Base-by-base conservation (phyloP, 2,888 invertebrate genomes). In the Agrotis puta region DNA sequence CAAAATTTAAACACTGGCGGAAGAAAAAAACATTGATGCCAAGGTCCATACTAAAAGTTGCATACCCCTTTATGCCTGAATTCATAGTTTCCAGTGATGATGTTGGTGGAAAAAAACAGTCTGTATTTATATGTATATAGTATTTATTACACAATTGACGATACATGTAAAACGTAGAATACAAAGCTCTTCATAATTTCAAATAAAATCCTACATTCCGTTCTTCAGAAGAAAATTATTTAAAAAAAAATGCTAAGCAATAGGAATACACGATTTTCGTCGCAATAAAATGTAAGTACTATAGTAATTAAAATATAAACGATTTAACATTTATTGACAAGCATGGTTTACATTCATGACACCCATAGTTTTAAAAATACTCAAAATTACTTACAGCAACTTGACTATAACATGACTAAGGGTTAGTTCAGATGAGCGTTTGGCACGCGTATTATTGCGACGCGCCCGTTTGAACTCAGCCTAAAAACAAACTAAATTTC, bases 91-190 rank as follows among this genome's bases (percentile, higher is more conserved):
- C 6, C 33, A 7, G 20, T 18, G 22, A 22, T 43, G 13, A 61
- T 0, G 16, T 13, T 47, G 14, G 2, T 18, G n/a, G 20, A n/a
- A 75, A 64, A n/a, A 3, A 48, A 77, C n/a, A 59, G 14, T 4
- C 9, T 27, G 7, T 61, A 53, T 84, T 48, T 64, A 57, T 77
- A 68, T 27, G 53, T 74, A 82, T 74, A 76, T 75, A 84, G 71
- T 83, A 66, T 83, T 82, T 84, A 82, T 73, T 83, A 74, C 67
- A 83, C 83, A 83, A 73, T 85, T 82, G 79, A 82, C 76, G 61
- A 64, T 74, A 78, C 82, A 80, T 56, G 70, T 74, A 67, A 64
- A 69, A 65, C 53, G 64, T 67, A 70, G 78, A 81, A 73, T 68
- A 83, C 65, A 83, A 78, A 85, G 83, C 79, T 84, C 67, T 70